Percentiles rank a stretch among this genome's conserved stretches.
phyloP scores from a whole-genome alignment of 2,113 vertebrate species.

The Coracopsis vasa region DNA sequence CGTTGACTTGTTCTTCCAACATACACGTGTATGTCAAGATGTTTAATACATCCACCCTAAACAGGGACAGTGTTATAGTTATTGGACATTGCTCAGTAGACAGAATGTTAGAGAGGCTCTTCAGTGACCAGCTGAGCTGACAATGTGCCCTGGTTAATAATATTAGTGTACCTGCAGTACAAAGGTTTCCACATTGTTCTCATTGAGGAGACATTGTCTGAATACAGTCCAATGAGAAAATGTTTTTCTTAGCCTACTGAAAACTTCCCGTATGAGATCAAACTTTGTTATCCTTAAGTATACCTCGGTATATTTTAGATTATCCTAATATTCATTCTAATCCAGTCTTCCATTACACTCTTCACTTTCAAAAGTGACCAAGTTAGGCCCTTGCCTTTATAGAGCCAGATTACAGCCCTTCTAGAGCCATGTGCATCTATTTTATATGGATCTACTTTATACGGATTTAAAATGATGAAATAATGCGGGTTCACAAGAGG shows the following conservation, averaged over 20 bases:
- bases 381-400: background rate
- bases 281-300: background rate
- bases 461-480: background rate
- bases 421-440: background rate
- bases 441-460: background rate
- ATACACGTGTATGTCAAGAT: background rate
- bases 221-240: background rate
- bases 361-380: background rate
- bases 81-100: background rate
- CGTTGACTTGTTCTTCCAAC: background rate
- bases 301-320: background rate
- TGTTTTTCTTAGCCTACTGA: background rate
- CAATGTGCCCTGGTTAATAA: background rate
- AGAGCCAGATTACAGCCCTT: background rate
- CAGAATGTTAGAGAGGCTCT: background rate
- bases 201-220: background rate
- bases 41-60: background rate
- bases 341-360: background rate
- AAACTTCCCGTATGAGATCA: rapidly evolving
- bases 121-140: background rate
- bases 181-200: background rate
- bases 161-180: background rate
- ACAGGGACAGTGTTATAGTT: background rate
- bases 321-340: background rate
- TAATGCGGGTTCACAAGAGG: constrained; percentile 2